Percentiles rank a stretch among this genome's conserved stretches.
Evolutionary conservation across 2,797 vertebrate genomes (phyloP).

Genomic region (Gallirallus australis): DNA sequence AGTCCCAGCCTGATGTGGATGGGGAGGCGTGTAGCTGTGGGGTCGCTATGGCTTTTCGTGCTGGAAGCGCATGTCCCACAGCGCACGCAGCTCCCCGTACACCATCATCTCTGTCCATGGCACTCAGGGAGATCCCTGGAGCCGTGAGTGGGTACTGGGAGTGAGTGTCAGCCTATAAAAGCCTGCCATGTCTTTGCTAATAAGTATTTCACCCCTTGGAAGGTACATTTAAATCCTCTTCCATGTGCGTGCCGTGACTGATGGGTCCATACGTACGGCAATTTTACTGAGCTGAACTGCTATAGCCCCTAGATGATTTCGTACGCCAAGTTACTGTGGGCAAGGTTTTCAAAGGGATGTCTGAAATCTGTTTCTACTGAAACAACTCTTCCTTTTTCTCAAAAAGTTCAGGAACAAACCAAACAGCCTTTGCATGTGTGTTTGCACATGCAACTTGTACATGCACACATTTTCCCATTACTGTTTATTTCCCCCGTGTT

Average conservation of each 20-base stretch:
- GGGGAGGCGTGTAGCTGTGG: not conserved
- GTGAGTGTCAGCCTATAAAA: not conserved
- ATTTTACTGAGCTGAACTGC: not conserved
- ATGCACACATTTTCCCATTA: not conserved
- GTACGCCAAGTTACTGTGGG: not conserved
- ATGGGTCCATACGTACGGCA: rapidly evolving
- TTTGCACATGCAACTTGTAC: not conserved
- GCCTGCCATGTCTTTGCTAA: not conserved
- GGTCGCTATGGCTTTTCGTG: rapidly evolving
- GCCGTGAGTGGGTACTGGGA: too few relatives aligned
- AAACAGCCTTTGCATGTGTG: not conserved
- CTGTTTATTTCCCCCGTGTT: not conserved
- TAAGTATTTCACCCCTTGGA: not conserved
- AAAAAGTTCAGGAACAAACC: not conserved
- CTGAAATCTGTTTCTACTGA: not conserved
- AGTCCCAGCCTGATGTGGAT: not conserved
- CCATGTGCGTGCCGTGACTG: rapidly evolving
- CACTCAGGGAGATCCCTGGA: rapidly evolving
- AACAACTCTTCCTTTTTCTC: not conserved
- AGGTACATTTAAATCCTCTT: not conserved
- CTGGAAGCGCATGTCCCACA: rapidly evolving
- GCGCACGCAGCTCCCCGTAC: not conserved
- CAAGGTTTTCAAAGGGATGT: not conserved
- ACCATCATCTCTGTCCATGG: not conserved
- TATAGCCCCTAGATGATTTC: not conserved